Conservation (phyloP, 1,140 invertebrate genomes). For the Zaprionus ornatus region DNA sequence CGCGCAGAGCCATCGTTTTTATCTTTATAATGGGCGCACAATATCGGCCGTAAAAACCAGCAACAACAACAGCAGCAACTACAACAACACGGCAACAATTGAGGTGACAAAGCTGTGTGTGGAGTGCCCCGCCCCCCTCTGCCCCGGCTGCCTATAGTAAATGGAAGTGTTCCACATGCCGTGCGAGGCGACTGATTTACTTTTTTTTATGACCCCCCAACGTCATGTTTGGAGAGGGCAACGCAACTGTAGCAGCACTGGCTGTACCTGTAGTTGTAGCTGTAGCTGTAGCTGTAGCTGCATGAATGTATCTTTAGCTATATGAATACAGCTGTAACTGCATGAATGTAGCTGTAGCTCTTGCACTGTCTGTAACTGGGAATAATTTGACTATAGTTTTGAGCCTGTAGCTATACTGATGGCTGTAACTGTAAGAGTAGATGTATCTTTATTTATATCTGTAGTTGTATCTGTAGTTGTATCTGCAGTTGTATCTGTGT, state of each 20-base stretch:
- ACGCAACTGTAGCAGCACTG: constrained; percentile 2
- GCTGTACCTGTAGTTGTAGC: neutral
- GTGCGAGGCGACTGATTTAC: constrained; percentile 33
- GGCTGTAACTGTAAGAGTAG: neutral
- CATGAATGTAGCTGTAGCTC: constrained; percentile 12
- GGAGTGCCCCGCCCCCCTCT: neutral
- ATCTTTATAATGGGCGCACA: constrained; percentile 79
- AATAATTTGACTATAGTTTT: neutral
- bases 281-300: constrained; percentile 6
- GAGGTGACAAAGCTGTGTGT: constrained; percentile 64
- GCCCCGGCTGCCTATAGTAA: neutral
- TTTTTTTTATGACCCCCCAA: constrained; percentile 47
- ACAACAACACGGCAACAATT: constrained; percentile 52
- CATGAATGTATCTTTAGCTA: constrained; percentile 6
- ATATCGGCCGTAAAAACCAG: constrained; percentile 76
- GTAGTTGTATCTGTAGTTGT: no score
- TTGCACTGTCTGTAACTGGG: neutral
- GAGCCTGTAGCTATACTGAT: neutral
- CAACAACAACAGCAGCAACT: constrained; percentile 16
- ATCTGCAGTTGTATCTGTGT: no score
- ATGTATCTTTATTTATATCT: no score
- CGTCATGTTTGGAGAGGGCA: constrained; percentile 30
- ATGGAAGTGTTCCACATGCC: constrained; percentile 47
- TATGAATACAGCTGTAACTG: constrained; percentile 7
- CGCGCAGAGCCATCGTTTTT: constrained; percentile 45